Conservation (phyloP, 2,797 vertebrate genomes). For the Microctenopoma steveboyesi region DNA sequence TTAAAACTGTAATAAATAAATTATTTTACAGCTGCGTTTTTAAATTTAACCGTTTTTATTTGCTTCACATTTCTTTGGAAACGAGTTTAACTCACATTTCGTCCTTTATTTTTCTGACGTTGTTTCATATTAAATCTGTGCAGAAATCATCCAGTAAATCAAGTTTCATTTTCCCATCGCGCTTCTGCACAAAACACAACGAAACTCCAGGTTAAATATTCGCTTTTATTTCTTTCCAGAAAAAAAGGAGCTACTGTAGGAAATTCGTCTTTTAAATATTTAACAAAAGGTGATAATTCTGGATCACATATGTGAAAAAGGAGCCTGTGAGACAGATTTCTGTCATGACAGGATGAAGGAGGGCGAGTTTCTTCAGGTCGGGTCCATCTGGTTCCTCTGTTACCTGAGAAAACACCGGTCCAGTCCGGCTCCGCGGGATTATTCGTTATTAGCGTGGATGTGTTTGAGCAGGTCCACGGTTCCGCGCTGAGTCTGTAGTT, state of each 20-base stretch:
- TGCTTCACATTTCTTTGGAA: too few species aligned
- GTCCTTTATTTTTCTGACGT: too few species aligned
- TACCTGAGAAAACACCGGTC: conserved; percentile 74
- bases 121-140: too few species aligned
- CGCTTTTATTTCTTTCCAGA: conserved; percentile 77
- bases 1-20: too few species aligned
- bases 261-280: conserved; percentile 83
- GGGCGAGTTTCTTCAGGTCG: background rate
- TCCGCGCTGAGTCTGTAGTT: conserved; percentile 73
- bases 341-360: conserved; percentile 7
- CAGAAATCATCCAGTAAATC: background rate
- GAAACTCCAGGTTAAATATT: conserved; percentile 66
- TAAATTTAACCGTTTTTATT: too few species aligned
- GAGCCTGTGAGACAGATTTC: conserved; percentile 10
- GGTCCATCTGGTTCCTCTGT: conserved; percentile 55
- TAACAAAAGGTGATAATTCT: conserved; percentile 45
- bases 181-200: conserved; percentile 46
- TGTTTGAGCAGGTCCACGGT: conserved; percentile 67
- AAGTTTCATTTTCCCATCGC: background rate
- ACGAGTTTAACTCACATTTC: too few species aligned
- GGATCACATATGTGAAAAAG: conserved; percentile 26
- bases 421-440: conserved; percentile 23
- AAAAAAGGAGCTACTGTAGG: conserved; percentile 44
- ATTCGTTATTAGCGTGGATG: conserved; percentile 44
- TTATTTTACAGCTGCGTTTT: too few species aligned